phyloP scores from a whole-genome alignment of 2,797 vertebrate genomes.

The Ficedula albicollis region DNA sequence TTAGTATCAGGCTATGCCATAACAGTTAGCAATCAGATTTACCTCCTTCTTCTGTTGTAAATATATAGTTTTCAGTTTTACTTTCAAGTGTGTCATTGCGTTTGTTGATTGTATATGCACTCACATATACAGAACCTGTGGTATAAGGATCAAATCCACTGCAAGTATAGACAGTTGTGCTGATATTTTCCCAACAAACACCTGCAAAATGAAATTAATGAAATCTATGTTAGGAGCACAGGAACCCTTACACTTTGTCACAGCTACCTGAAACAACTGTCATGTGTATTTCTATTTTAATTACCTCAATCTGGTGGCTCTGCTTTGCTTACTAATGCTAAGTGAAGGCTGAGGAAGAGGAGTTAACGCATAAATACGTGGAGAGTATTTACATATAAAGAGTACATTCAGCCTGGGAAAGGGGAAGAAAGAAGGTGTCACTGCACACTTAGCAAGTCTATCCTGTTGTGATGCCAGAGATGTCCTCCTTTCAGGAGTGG shows the following conservation, averaged over 20 bases:
- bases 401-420: background rate
- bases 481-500: background rate
- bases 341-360: background rate
- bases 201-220: background rate
- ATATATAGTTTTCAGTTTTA: fast-evolving
- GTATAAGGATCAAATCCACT: fast-evolving
- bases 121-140: fast-evolving
- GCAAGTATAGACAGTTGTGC: fast-evolving
- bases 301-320: background rate
- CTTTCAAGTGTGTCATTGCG: fast-evolving
- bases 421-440: background rate
- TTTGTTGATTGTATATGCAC: fast-evolving
- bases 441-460: background rate
- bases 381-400: background rate
- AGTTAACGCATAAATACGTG: background rate
- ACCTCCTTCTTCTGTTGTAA: background rate
- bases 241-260: background rate
- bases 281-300: background rate
- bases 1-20: background rate
- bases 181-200: fast-evolving
- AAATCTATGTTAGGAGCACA: background rate
- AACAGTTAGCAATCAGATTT: background rate
- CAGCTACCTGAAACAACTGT: background rate
- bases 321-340: background rate
- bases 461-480: background rate